Evolutionary conservation across 2,113 vertebrate genomes (phyloP).

Genomic region (Probosciger aterrimus): DNA sequence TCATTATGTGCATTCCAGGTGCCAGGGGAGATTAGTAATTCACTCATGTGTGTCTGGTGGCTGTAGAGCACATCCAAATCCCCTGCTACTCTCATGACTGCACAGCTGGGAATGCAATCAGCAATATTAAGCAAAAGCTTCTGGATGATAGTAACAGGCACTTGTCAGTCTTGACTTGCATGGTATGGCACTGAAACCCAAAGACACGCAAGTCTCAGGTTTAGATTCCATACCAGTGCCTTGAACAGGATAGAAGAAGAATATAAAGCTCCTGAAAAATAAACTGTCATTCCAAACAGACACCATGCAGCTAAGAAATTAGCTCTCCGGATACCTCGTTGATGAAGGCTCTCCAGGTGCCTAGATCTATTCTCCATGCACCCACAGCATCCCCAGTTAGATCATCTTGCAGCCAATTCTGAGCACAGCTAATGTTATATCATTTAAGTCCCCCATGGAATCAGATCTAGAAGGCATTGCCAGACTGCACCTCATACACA

Average conservation of each 20-base stretch:
- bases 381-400: neutral
- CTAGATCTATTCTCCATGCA: neutral
- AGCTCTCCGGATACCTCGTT: neutral
- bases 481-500: neutral
- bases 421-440: accelerated
- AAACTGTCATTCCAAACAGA: neutral
- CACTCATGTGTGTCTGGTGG: neutral
- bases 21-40: neutral
- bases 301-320: neutral
- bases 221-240: neutral
- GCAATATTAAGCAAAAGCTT: neutral
- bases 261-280: neutral
- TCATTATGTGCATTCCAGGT: neutral
- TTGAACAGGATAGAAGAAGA: neutral
- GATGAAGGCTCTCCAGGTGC: neutral
- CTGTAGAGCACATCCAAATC: conserved; percentile 17
- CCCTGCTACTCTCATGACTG: neutral
- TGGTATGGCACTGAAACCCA: neutral
- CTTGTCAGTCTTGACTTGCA: neutral
- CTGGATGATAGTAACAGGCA: neutral
- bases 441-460: neutral
- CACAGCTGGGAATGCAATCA: neutral
- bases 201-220: accelerated
- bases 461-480: neutral
- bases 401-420: neutral